Conservation (phyloP, 2,888 invertebrate species). For the Hirtodrosophila confusa region DNA sequence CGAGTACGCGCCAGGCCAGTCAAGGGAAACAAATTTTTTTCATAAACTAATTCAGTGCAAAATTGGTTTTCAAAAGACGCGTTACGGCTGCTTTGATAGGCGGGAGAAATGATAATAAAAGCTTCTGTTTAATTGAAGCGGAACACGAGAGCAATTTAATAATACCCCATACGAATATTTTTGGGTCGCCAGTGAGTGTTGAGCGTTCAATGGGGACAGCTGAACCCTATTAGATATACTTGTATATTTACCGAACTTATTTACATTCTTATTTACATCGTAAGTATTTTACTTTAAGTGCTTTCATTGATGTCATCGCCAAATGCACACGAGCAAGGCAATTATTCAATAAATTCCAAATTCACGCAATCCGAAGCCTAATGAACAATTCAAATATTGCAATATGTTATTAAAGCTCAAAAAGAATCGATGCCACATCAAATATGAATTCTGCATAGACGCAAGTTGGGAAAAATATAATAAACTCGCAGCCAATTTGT, state of each 20-base stretch:
- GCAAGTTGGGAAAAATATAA: no score
- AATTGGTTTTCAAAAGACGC: conserved; percentile 28
- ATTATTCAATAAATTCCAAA: no score
- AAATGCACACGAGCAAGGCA: no score
- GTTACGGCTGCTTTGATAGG: background rate
- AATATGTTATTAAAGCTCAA: no score
- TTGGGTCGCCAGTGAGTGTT: conserved; percentile 26
- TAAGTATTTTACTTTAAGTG: background rate
- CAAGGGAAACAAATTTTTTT: conserved; percentile 18
- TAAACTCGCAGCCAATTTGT: no score
- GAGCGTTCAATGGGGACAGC: conserved; percentile 7
- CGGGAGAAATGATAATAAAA: conserved; percentile 25
- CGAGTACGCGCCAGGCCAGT: conserved; percentile 1
- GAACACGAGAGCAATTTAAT: conserved; percentile 25
- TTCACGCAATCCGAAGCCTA: no score
- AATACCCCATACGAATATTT: conserved; percentile 1
- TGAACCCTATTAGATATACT: background rate
- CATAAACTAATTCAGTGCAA: conserved; percentile 23
- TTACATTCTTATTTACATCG: background rate
- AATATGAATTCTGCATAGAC: no score
- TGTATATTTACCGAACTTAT: background rate
- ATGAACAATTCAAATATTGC: no score
- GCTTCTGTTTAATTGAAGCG: conserved; percentile 38
- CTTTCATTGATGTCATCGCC: no score
- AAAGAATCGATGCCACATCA: no score